Percentiles rank a stretch among this genome's conserved stretches.
These are phyloP conservation scores for Spea hammondii DNA, from an alignment of 2,797 vertebrate species.

Conservation along the genomic window DNA sequence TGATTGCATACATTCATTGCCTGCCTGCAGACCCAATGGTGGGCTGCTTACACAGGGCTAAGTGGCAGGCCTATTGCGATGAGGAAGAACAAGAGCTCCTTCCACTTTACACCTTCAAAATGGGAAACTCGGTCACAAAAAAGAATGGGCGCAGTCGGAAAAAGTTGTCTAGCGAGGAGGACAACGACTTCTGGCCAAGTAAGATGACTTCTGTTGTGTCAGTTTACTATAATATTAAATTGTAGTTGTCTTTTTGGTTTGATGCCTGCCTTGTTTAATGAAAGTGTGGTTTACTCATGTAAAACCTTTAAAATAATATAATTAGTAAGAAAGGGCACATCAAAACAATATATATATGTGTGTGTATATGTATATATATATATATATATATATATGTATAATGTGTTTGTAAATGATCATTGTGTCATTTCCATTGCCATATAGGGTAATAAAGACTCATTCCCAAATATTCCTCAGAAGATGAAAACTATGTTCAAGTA, in stretches of 20 bases:
- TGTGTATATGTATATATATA: too few species aligned
- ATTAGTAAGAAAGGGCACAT: too few species aligned
- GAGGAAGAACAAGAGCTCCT: constrained; percentile 72
- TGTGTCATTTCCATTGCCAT: too few species aligned
- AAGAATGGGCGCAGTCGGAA: constrained; percentile 69
- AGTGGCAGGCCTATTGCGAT: constrained; percentile 67
- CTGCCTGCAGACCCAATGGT: constrained; percentile 73
- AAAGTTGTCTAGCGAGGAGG: constrained; percentile 75
- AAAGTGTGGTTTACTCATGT: too few species aligned
- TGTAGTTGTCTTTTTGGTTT: too few species aligned
- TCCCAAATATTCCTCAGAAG: too few species aligned
- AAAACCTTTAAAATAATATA: too few species aligned
- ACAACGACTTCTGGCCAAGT: constrained; percentile 78
- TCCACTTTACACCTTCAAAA: constrained; percentile 68
- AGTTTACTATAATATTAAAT: not conserved
- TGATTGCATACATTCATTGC: constrained; percentile 80
- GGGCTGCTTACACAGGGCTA: constrained; percentile 72
- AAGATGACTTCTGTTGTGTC: constrained; percentile 59
- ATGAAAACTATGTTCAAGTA: too few species aligned
- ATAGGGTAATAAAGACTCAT: too few species aligned
- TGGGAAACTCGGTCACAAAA: constrained; percentile 75
- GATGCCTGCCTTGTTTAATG: too few species aligned
- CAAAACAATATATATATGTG: too few species aligned
- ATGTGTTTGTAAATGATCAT: not conserved
- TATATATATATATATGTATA: too few species aligned